Evolutionary conservation across 2,888 invertebrate species (phyloP), one percentile per base, ranked within the genome.

Genomic region (Drosophila monieri): DNA sequence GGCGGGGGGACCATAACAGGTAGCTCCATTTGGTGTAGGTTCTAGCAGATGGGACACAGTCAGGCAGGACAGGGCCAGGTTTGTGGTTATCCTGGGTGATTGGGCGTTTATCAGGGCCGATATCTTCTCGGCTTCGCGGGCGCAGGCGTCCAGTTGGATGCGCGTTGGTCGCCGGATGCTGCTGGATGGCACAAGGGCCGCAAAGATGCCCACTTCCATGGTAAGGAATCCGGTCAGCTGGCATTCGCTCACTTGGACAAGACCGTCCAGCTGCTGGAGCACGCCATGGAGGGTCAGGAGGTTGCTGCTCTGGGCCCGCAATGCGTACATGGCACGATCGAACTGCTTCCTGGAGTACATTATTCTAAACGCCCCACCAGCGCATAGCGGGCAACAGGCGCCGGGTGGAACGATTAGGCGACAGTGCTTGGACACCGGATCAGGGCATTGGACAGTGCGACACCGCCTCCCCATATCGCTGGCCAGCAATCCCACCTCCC

Each of bases 381-480:
- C 97, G 90, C 98, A 98, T 72, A 97, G 93, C 0, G 98, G 97
- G 88, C 98, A 98, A 85, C 98, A 98, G 1, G 97, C 96, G 1
- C 97, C 98, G 0, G 98, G 97, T 0, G 98, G 97, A 0, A 96
- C 95, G 51, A 96, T 94, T 0, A 95, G 95, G 0, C 94, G 91
- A 89, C 98, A 98, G 68, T 94, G 93, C 0, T 92, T 88, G 48
- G 93, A 93, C 1, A 93, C 93, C 5, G 95, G 91, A 0, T 93
- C 92, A 0, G 94, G 94, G 89, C 98, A 98, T 43, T 93, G 92
- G 0, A 97, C 94, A 32, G 93, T 92, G 25, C 94, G 93, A 85
- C 97, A 96, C 71, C 96, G 95, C 14, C 93, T 93, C 53, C 94
- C 93, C 78, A 94, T 93, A n/a, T 95, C 94, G 3, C 94, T 93